Base-by-base conservation (phyloP, 1,140 invertebrate species). In the Papilio machaon region DNA sequence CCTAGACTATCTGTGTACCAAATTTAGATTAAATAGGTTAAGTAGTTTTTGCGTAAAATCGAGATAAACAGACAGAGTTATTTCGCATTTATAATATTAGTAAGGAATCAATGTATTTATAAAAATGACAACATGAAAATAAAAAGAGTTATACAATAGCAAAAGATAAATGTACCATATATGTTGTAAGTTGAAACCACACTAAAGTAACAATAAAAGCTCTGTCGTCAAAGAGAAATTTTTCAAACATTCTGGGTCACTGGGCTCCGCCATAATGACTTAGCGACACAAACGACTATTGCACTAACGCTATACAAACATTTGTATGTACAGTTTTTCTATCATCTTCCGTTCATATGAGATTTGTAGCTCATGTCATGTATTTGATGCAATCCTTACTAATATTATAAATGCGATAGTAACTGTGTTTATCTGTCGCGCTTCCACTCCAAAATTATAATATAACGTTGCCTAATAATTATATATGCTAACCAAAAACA, bases 191-290 rank as follows among this genome's bases (percentile, higher is more conserved):
- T 17, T 70, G 15, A 5, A 70, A 70, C 23, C 23, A 30, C 19
- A 35, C 64, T 13, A 70, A 70, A 70, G 64, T 70, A 35, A 70
- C 64, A 70, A 70, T 70, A 70, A 70, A 70, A 70, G 64, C 64
- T 70, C 35, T 35, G 64, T 70, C 13, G 30, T 35, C 64, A 70
- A 70, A 70, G 64, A 70, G 11, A 70, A 8, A 17, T 35, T 35
- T 35, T 70, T 70, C 30, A 70, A 70, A 70, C 64, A 70, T 70
- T 70, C 64, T 70, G 35, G 64, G 64, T 70, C 64, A 70, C 64
- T 38, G 64, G 15, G 64, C 30, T 35, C 64, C 30, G 35, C 64
- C 30, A 70, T 15, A 70, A 70, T 70, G 64, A 70, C 64, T 70
- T 70, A 35, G 64, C 13, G 30, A 38, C 64, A 70, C 64, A 70